Evolutionary conservation across 2,797 vertebrate species (phyloP), one percentile per base, ranked within the genome.

Genomic region (Coluber constrictor): DNA sequence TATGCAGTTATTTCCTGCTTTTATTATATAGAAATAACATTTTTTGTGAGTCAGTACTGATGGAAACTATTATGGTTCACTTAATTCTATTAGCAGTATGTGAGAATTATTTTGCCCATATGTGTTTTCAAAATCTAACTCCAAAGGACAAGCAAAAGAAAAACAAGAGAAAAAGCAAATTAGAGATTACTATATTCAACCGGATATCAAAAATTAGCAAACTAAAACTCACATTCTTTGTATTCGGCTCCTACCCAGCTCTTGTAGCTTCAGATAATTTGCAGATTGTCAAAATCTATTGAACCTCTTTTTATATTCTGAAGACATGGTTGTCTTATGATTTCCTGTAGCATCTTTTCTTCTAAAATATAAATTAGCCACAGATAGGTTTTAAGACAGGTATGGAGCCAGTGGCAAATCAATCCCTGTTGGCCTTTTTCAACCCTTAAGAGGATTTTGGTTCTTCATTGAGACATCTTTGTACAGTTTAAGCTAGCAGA

Each of bases 1-100:
- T 92, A 29, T 92, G 61, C 93, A 93, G 93, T 86, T 86, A 90
- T 93, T 93, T 93, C 93, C 93, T 93, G 90, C 89, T 92, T 89
- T 90, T 16, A 5, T 29, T 92, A 70, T 51, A 92, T 89, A 37
- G 90, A 87, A 92, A 92, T 90, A 90, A 59, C 60, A 90, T 90
- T 86, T 55, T 79, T 91, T 88, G 47, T 91, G 66, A 74, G 20
- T 60, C 74, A 59, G 54, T 43, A 90, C 79, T 43, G 54, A 70
- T 86, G 60, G 90, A 91, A 93, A 90, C 60, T 55, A 70, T 83
- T 86, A 20, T 92, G 88, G 88, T 87, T 89, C 11, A 29, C 66
- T 83, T 89, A 90, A 90, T 55, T 74, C 43, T 59, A 70, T 92
- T 92, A 87, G 88, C 37, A 87, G 37, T 51, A 90, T 59, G 55